Evolutionary conservation across 2,888 invertebrate genomes (phyloP), one percentile per base, ranked within the genome.

Genomic region (Andricus curvator): DNA sequence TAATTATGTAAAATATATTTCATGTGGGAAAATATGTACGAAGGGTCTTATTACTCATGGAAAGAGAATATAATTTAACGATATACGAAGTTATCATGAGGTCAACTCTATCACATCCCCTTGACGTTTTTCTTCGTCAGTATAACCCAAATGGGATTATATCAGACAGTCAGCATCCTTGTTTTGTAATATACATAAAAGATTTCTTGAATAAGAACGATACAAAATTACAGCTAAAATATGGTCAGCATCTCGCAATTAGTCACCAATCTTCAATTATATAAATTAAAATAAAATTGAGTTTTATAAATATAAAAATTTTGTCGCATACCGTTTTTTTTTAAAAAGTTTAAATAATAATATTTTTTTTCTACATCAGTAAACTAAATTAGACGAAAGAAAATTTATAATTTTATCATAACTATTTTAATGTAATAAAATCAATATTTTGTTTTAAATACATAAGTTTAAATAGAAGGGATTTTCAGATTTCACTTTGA

Each of bases 61-160:
- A 37, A 56, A 56, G 56, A 56, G 56, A 74, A 74, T 56, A n/a
- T 74, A 33, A 74, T 74, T 74, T 20, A 74, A 74, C 33, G 74
- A 74, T 74, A 74, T 56, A 56, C 25, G 79, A 74, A 85, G 85
- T 86, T 89, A 89, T 90, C 89, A 79, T 79, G 87, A 82, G 90
- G 90, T 90, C 89, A 90, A 65, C 60, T 77, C 84, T 88, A 84
- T 88, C 87, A 80, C 37, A 51, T 29, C 62, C 37, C 60, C 81
- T 85, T 87, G 86, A 86, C 86, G 80, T 80, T 83, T 74, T 33
- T 74, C 74, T 74, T 56, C 29, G 51, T 29, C 29, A 56, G 37
- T 74, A 56, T 74, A 33, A 56, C 56, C 74, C 74, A 56, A 74
- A 74, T 74, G 56, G 74, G 56, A 56, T 74, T n/a, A 56, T 74